Conservation (phyloP, 2,888 invertebrate species). For the Drosophila meridionalis region DNA sequence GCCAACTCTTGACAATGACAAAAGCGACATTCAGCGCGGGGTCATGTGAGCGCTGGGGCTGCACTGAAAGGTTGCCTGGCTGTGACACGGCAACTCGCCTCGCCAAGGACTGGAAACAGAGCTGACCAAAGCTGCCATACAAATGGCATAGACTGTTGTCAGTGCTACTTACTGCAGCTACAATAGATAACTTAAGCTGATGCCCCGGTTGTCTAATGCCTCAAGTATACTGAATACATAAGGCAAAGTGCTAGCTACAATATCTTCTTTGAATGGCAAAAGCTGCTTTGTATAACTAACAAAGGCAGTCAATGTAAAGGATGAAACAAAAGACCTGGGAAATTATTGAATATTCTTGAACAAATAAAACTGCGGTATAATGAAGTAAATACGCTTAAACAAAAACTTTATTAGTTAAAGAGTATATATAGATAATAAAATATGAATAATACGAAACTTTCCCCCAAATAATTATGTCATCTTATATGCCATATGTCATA, state of each 20-base stretch:
- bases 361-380: background rate
- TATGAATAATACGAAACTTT: too few species aligned
- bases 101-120: conserved; percentile 33
- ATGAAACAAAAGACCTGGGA: too few species aligned
- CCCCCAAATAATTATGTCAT: too few species aligned
- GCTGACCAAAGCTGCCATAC: conserved; percentile 58
- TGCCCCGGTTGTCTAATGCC: conserved; percentile 21
- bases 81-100: conserved; percentile 6
- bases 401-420: background rate
- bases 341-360: background rate
- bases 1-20: conserved; percentile 62
- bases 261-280: background rate
- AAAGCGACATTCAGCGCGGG: conserved; percentile 35
- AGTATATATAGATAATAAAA: too few species aligned
- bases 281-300: conserved; percentile 8
- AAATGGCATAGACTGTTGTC: conserved; percentile 47
- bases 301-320: background rate
- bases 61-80: conserved; percentile 12
- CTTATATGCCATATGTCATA: too few species aligned
- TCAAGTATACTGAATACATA: background rate
- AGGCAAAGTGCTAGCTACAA: conserved; percentile 1
- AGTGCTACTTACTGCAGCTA: conserved; percentile 23
- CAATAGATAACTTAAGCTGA: conserved; percentile 29
- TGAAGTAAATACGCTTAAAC: background rate
- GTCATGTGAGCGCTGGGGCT: background rate